Percentiles rank a stretch among this genome's conserved stretches.
These are phyloP conservation scores for Montipora sp. DNA, from an alignment of 64 coral and sea anemone genomes.

Conservation along the genomic window DNA sequence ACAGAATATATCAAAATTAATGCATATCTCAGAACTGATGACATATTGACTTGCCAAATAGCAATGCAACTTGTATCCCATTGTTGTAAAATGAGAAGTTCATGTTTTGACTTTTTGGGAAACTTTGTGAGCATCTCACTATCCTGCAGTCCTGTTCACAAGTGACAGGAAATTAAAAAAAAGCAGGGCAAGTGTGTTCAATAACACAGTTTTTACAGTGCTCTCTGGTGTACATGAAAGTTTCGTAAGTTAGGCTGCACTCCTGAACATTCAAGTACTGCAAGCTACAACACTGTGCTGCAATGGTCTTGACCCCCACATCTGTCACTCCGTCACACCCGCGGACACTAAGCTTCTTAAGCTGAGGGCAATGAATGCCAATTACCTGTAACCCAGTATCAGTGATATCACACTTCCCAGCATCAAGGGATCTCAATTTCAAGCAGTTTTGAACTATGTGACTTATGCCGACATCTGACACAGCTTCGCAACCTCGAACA, in stretches of 20 bases:
- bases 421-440: constrained; percentile 94
- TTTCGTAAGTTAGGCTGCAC: constrained; percentile 90
- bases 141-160: neutral
- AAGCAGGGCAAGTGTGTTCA: constrained; percentile 96
- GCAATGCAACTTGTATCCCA: too few species aligned
- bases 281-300: constrained; percentile 91
- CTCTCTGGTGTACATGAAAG: constrained; percentile 88
- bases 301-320: constrained; percentile 78
- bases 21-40: too few species aligned
- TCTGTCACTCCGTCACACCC: constrained; percentile 82
- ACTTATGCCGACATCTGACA: constrained; percentile 83
- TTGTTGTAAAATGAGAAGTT: too few species aligned
- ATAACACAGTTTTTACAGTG: constrained; percentile 97
- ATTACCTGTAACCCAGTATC: constrained; percentile 88
- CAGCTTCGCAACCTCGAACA: constrained; percentile 85
- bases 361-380: constrained; percentile 97
- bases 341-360: constrained; percentile 90
- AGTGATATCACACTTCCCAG: constrained; percentile 97
- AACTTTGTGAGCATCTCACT: too few species aligned
- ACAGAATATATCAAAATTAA: too few species aligned
- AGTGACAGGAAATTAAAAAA: constrained; percentile 53
- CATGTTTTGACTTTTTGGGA: too few species aligned
- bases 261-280: constrained; percentile 98
- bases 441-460: constrained; percentile 96
- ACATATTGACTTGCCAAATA: too few species aligned